Conservation (phyloP, 2,888 invertebrate genomes). For the Diogma glabrata region DNA sequence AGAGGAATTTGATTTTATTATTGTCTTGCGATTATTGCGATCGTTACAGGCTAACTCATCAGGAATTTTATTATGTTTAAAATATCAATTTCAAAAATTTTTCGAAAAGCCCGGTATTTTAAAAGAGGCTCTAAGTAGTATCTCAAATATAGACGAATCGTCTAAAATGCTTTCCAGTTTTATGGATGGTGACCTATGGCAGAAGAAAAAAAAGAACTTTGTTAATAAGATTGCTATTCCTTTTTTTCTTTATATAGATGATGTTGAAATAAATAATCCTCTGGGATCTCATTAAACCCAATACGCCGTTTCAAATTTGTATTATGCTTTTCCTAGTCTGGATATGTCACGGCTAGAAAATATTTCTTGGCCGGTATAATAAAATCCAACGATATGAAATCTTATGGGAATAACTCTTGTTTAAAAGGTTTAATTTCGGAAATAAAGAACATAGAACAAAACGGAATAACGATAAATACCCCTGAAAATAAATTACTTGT, state of each 20-base stretch:
- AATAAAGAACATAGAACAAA: neutral
- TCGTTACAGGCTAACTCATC: too few relatives aligned
- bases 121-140: too few relatives aligned
- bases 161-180: too few relatives aligned
- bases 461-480: neutral
- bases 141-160: too few relatives aligned
- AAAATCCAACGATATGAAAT: conserved; percentile 10
- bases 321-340: neutral
- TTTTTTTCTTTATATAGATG: neutral
- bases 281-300: neutral
- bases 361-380: conserved; percentile 10
- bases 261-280: neutral
- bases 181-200: conserved; percentile 11
- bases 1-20: too few relatives aligned
- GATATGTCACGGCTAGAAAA: conserved; percentile 5
- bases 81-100: conserved; percentile 13
- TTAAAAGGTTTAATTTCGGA: neutral
- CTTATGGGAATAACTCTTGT: conserved; percentile 8
- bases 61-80: conserved; percentile 10
- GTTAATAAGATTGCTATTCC: conserved; percentile 1
- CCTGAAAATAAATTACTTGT: neutral
- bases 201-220: conserved; percentile 10
- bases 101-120: conserved; percentile 10
- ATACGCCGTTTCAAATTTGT: neutral
- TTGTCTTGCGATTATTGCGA: too few relatives aligned